Base-by-base conservation (phyloP, 2,888 invertebrate genomes). In the Lithosia quadra region DNA sequence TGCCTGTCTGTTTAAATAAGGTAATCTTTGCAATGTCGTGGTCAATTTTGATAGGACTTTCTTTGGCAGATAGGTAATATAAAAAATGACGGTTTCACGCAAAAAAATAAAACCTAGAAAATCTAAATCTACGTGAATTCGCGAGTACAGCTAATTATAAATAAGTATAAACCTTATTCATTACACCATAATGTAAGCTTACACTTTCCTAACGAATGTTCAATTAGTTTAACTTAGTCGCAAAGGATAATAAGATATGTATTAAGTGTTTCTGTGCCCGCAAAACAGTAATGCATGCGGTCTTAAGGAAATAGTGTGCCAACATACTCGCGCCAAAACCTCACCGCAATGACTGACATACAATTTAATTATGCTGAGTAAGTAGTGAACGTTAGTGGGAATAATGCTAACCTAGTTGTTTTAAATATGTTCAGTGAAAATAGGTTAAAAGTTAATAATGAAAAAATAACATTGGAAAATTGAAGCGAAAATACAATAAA, bases 291-390 rank as follows among this genome's bases (percentile, higher is more conserved):
- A 76, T 34, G 58, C 28, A 69, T 71, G 21, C 69, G 67, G 70
- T 74, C 75, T 69, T 69, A 57, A 68, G 66, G 61, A 57, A 1
- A 9, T 55, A 71, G 69, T 64, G 69, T 77, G 75, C 75, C 78
- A 78, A 74, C 53, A 36, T 39, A 10, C 11, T 8, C 36, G 66
- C 71, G 80, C 80, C 78, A 78, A 78, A 72, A 62, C 70, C 67
- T 59, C 58, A 10, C 68, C 65, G 39, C 70, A 68, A 43, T 57
- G 63, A 68, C 62, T 76, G 66, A 65, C 71, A 74, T 64, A 72
- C 75, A 65, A 74, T 77, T 68, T 79, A 74, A 77, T 74, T 77
- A 77, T 28, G 33, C 63, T 63, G 57, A 68, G 67, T 68, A 59
- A 63, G 56, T 39, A 36, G 59, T 57, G 24, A 24, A 49, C 53